A percentile compares a stretch with the other conserved stretches of the same genome.
These are phyloP conservation scores for Pandemis heparana DNA, from an alignment of 2,888 invertebrate genomes.

Conservation along the genomic window DNA sequence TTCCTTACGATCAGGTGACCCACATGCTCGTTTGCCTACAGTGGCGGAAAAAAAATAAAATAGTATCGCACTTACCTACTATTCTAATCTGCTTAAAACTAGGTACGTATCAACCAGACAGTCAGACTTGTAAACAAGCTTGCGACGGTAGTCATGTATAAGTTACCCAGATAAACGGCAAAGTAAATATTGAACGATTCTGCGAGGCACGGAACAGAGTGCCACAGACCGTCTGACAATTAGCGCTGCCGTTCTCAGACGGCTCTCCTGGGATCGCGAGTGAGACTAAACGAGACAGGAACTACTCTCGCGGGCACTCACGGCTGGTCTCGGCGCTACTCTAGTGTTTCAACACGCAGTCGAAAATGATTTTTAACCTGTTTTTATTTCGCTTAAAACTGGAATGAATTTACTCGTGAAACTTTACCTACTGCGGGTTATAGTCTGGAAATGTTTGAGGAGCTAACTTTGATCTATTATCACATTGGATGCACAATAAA, in stretches of 20 bases:
- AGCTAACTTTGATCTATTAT: neutral
- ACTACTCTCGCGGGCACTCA: constrained; percentile 53
- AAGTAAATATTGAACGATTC: constrained; percentile 48
- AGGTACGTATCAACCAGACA: neutral
- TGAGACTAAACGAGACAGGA: constrained; percentile 64
- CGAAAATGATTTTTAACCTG: neutral
- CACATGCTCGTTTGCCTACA: too few relatives aligned
- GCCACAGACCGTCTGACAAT: constrained; percentile 63
- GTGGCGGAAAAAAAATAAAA: too few relatives aligned
- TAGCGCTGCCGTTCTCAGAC: constrained; percentile 71
- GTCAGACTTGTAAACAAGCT: too few relatives aligned
- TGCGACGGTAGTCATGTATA: too few relatives aligned
- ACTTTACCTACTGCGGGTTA: neutral
- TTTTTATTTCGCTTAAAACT: neutral
- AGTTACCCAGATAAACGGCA: constrained; percentile 30
- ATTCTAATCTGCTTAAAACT: neutral
- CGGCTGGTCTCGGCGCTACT: constrained; percentile 47
- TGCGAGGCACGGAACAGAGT: constrained; percentile 45
- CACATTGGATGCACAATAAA: neutral
- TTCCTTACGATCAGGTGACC: too few relatives aligned
- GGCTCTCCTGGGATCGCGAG: constrained; percentile 58
- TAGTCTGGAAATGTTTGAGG: neutral
- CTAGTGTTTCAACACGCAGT: constrained; percentile 34
- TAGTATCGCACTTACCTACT: constrained; percentile 12
- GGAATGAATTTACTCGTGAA: neutral